Percentiles rank a stretch among this genome's conserved stretches.
Conservation (phyloP, 2,888 invertebrate species). For the Dicyrtomina minuta region DNA sequence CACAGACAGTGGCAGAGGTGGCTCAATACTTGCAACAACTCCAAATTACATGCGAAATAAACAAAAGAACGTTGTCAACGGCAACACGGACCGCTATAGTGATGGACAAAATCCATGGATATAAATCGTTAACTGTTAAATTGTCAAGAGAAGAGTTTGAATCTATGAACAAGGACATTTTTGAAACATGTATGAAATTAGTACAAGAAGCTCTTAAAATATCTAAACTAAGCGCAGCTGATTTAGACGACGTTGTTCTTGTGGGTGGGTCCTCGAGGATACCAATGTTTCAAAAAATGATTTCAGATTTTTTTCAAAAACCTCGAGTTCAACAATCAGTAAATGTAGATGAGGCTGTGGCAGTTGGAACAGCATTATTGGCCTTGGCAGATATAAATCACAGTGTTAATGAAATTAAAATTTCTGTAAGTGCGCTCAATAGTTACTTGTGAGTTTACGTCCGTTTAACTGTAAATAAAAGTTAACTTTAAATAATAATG, state of each 20-base stretch:
- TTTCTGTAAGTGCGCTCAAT: too few relatives aligned
- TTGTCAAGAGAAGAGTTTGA: neutral
- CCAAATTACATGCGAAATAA: neutral
- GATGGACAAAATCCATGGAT: neutral
- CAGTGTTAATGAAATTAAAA: too few relatives aligned
- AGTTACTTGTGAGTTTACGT: too few relatives aligned
- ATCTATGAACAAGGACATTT: neutral
- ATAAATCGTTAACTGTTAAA: neutral
- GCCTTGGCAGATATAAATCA: too few relatives aligned
- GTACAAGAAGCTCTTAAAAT: neutral
- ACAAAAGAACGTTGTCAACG: neutral
- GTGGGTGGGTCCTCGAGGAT: neutral
- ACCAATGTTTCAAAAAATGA: neutral
- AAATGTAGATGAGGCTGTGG: neutral
- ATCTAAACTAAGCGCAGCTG: neutral
- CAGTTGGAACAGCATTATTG: neutral
- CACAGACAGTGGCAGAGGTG: too few relatives aligned
- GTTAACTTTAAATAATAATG: too few relatives aligned
- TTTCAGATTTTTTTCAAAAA: neutral
- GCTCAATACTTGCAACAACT: too few relatives aligned
- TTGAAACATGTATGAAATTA: neutral
- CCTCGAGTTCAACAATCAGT: neutral
- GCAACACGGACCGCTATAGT: neutral
- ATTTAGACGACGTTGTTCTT: neutral
- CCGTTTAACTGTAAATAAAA: too few relatives aligned